Percentiles rank a stretch among this genome's conserved stretches.
These are phyloP conservation scores for Polydrusus tereticollis DNA, from an alignment of 2,888 invertebrate species.

Conservation along the genomic window DNA sequence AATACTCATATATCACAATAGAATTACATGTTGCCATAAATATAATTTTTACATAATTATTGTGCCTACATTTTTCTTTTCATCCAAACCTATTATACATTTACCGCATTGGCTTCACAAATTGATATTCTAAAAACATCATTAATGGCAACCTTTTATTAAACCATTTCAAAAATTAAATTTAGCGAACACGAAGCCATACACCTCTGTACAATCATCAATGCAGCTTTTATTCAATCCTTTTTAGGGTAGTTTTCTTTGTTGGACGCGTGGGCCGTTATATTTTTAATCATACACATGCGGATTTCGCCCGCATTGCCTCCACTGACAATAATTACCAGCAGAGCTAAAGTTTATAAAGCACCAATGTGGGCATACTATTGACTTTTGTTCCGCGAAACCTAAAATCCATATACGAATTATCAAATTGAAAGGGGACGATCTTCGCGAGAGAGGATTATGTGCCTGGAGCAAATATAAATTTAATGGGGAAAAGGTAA, in stretches of 20 bases:
- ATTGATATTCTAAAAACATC: no score
- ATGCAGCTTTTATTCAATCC: neutral
- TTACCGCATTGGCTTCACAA: no score
- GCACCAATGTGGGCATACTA: conserved; percentile 18
- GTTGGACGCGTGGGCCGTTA: conserved; percentile 17
- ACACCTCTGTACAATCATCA: neutral
- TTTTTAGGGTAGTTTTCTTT: conserved; percentile 17
- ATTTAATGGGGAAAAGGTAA: no score
- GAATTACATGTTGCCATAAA: no score
- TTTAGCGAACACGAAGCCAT: neutral
- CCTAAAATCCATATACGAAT: conserved; percentile 27
- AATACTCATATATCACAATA: no score
- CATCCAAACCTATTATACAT: no score
- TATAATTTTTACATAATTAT: no score
- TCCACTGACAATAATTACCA: conserved; percentile 40
- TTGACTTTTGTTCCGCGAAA: conserved; percentile 5
- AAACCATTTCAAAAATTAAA: neutral
- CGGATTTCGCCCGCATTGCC: conserved; percentile 41
- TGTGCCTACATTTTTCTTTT: no score
- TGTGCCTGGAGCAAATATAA: no score
- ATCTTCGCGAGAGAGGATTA: no score
- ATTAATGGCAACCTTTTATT: no score
- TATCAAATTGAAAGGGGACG: conserved; percentile 14
- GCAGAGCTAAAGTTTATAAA: conserved; percentile 39
- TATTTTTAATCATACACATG: conserved; percentile 45